Evolutionary conservation across 2,797 vertebrate species (phyloP).

Genomic region (Picus viridis): DNA sequence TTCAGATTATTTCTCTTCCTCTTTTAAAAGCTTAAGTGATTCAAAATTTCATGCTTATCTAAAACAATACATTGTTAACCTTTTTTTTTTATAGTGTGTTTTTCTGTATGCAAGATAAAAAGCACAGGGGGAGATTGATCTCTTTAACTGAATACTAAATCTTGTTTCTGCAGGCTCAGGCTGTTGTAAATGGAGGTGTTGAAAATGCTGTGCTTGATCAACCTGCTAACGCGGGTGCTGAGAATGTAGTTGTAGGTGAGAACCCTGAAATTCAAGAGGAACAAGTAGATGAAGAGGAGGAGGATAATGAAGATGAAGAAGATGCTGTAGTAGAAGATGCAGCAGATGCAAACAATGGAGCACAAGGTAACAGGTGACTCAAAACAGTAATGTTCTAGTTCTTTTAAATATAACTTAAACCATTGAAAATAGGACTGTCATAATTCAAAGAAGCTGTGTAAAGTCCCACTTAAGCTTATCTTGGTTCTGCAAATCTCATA

Average conservation of each 20-base stretch:
- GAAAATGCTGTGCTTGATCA: slow-evolving; percentile 89
- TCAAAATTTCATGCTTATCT: neutral
- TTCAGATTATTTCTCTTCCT: neutral
- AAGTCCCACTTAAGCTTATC: neutral
- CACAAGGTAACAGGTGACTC: slow-evolving; percentile 82
- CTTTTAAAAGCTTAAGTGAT: neutral
- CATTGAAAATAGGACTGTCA: neutral
- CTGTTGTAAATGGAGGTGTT: slow-evolving; percentile 83
- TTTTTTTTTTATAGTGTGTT: neutral
- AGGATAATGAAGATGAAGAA: slow-evolving; percentile 90
- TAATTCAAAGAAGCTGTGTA: neutral
- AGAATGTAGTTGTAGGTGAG: slow-evolving; percentile 90
- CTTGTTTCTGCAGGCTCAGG: slow-evolving; percentile 82
- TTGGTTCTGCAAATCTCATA: neutral
- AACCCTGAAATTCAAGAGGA: slow-evolving; percentile 85
- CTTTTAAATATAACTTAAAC: neutral
- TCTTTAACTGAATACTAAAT: neutral
- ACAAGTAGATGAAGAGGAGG: slow-evolving; percentile 89
- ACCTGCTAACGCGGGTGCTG: slow-evolving; percentile 86
- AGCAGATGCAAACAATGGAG: slow-evolving; percentile 93
- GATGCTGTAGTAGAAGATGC: slow-evolving; percentile 92
- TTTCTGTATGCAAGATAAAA: neutral
- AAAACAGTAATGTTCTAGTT: slow-evolving; percentile 40
- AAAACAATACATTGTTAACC: neutral
- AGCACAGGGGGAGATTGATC: neutral